These are phyloP conservation scores for Rattus rattus DNA, from an alignment of 2,113 vertebrate genomes.

Conservation along the genomic window DNA sequence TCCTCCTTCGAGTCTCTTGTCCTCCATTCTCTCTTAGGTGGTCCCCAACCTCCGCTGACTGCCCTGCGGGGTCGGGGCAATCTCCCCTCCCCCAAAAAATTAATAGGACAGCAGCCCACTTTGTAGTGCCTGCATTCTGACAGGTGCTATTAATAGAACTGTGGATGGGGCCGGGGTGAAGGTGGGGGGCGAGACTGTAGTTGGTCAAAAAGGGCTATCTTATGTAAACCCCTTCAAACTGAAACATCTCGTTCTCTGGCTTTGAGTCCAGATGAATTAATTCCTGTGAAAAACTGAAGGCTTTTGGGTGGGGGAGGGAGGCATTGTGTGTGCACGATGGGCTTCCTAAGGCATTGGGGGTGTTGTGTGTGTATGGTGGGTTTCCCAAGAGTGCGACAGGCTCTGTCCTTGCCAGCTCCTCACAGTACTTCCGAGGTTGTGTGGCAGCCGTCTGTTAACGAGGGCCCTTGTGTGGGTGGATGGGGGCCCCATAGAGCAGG, in stretches of 20 bases:
- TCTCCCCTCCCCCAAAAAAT: too few relatives aligned
- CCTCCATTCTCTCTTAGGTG: too few relatives aligned
- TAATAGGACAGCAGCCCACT: not conserved
- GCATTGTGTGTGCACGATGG: accelerated
- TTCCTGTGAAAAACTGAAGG: not conserved
- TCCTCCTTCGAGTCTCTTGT: too few relatives aligned
- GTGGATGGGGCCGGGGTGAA: not conserved
- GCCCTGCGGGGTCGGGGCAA: too few relatives aligned
- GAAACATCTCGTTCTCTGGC: not conserved
- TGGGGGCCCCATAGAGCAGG: not conserved
- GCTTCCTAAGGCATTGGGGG: not conserved
- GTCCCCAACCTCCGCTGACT: too few relatives aligned
- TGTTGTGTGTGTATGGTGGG: accelerated
- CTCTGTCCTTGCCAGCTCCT: not conserved
- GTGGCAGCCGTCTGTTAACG: not conserved
- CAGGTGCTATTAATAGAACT: not conserved
- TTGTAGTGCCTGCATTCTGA: accelerated
- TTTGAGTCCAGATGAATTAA: not conserved
- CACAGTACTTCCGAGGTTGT: not conserved
- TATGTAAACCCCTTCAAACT: not conserved
- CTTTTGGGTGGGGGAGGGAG: too few relatives aligned
- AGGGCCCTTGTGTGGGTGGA: not conserved
- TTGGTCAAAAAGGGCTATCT: not conserved
- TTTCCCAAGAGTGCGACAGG: not conserved
- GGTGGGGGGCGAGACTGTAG: not conserved